These are phyloP conservation scores for Thereva unica DNA, from an alignment of 2,888 invertebrate species.

Conservation along the genomic window DNA sequence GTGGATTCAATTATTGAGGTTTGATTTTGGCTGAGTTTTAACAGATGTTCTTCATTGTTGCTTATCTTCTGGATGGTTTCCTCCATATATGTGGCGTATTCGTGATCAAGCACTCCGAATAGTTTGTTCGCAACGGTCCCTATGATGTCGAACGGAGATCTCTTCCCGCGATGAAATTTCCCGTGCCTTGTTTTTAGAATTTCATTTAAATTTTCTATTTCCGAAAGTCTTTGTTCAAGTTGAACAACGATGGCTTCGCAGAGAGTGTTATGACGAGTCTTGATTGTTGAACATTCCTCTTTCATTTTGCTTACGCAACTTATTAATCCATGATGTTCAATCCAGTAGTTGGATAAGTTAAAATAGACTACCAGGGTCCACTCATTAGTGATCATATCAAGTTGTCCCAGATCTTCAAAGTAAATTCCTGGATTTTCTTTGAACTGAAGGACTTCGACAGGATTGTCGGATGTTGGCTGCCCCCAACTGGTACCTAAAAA, in stretches of 20 bases:
- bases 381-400: too few species aligned
- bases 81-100: conserved; percentile 12
- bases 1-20: conserved; percentile 20
- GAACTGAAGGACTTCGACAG: too few species aligned
- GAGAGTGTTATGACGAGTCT: neutral
- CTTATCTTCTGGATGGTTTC: neutral
- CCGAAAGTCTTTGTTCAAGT: neutral
- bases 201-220: neutral
- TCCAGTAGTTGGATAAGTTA: neutral
- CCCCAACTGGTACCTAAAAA: too few species aligned
- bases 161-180: neutral
- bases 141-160: conserved; percentile 6
- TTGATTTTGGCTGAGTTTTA: conserved; percentile 9
- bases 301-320: neutral
- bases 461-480: too few species aligned
- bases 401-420: too few species aligned
- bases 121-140: conserved; percentile 6
- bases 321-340: neutral
- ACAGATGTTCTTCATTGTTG: neutral
- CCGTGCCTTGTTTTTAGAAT: neutral
- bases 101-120: conserved; percentile 7
- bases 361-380: too few species aligned
- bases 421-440: too few species aligned
- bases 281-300: neutral
- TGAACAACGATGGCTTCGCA: neutral